Conservation (phyloP, 1,140 invertebrate genomes). For the Heliothis virescens region DNA sequence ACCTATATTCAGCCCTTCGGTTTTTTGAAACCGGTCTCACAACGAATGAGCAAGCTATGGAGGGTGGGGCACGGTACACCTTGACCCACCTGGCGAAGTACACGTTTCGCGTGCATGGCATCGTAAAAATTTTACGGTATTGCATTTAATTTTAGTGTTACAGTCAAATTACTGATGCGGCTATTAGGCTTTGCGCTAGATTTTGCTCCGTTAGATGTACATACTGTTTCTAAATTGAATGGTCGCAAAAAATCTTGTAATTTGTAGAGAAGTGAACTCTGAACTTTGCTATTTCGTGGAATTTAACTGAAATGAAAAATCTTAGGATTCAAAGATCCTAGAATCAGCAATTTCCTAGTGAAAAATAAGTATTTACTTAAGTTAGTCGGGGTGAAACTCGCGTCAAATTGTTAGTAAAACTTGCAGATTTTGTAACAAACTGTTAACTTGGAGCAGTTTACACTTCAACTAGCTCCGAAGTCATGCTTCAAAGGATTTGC, state of each 20-base stretch:
- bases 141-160: slow-evolving; percentile 41
- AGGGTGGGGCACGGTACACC: slow-evolving; percentile 41
- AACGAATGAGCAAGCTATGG: slow-evolving; percentile 23
- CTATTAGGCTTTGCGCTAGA: background rate
- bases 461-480: slow-evolving; percentile 11
- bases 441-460: slow-evolving; percentile 11
- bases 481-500: background rate
- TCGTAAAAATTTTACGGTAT: slow-evolving; percentile 22
- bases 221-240: background rate
- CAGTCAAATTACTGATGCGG: background rate
- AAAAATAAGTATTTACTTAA: slow-evolving; percentile 29
- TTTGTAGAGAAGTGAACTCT: background rate
- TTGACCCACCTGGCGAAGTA: slow-evolving; percentile 39
- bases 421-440: slow-evolving; percentile 36
- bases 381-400: slow-evolving; percentile 5
- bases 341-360: background rate
- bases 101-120: slow-evolving; percentile 19
- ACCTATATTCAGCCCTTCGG: slow-evolving; percentile 38
- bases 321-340: background rate
- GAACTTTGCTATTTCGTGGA: background rate
- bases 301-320: background rate
- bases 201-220: background rate
- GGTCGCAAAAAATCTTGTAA: background rate
- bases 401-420: slow-evolving; percentile 23
- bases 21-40: slow-evolving; percentile 34